Conservation (phyloP, 2,797 vertebrate species). For the Nannoperca obscura region DNA sequence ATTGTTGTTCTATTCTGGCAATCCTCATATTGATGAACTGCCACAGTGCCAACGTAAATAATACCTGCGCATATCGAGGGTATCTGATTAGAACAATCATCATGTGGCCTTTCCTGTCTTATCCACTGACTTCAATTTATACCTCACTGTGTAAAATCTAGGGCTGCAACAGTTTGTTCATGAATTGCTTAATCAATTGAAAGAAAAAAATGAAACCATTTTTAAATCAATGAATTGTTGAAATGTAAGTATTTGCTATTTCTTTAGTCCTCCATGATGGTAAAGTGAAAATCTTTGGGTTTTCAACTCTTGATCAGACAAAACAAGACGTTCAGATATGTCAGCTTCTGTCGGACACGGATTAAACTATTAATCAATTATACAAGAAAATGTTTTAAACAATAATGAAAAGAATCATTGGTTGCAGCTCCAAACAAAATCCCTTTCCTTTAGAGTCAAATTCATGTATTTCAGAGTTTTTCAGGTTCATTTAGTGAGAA, state of each 20-base stretch:
- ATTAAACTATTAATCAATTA: neutral
- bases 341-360: neutral
- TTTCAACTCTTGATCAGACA: slow-evolving; percentile 6
- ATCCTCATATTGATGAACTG: slow-evolving; percentile 23
- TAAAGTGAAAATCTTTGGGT: slow-evolving; percentile 15
- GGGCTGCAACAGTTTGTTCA: neutral
- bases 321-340: neutral
- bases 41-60: slow-evolving; percentile 11
- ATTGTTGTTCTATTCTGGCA: neutral
- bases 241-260: neutral
- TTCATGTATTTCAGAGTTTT: neutral
- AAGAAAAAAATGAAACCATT: neutral
- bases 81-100: neutral
- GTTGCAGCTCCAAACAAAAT: neutral
- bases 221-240: neutral
- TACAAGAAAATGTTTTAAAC: neutral
- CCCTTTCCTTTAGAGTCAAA: slow-evolving; percentile 21
- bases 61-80: slow-evolving; percentile 12
- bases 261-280: too few relatives aligned
- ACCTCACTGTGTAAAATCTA: slow-evolving; percentile 16
- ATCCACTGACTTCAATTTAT: neutral
- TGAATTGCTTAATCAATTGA: neutral
- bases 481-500: slow-evolving; percentile 28
- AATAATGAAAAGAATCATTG: slow-evolving; percentile 4
- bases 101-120: neutral